Percentiles rank a stretch among this genome's conserved stretches.
Conservation (phyloP, 2,113 vertebrate species). For the Lepisosteus oculatus region DNA sequence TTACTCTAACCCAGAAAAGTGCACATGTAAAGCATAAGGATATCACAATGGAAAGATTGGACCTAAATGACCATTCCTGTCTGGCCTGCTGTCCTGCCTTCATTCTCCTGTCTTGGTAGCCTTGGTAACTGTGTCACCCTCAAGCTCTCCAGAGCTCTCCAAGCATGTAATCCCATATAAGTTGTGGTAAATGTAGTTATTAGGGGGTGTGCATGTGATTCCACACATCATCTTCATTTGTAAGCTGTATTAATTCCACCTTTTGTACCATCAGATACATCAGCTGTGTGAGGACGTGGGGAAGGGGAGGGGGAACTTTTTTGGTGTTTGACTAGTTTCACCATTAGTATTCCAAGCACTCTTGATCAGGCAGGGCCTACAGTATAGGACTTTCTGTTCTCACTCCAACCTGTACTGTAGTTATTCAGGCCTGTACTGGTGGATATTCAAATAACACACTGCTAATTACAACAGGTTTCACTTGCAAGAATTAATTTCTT, state of each 20-base stretch:
- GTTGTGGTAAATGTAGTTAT: too few relatives aligned
- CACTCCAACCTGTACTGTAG: slow-evolving; percentile 47
- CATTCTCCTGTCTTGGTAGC: too few relatives aligned
- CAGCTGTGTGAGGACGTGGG: slow-evolving; percentile 5
- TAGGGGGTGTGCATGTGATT: slow-evolving; percentile 13
- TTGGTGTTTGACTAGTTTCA: not conserved
- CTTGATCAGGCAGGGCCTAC: slow-evolving; percentile 44
- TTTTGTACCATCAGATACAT: too few relatives aligned
- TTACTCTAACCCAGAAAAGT: too few relatives aligned
- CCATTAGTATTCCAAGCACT: slow-evolving; percentile 44
- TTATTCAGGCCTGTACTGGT: slow-evolving; percentile 48
- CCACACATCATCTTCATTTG: slow-evolving; percentile 27
- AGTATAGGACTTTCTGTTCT: slow-evolving; percentile 22
- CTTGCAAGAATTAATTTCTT: slow-evolving; percentile 49
- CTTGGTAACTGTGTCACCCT: too few relatives aligned
- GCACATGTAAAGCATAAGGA: too few relatives aligned
- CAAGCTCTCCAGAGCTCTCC: too few relatives aligned
- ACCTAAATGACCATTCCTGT: too few relatives aligned
- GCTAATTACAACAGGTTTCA: slow-evolving; percentile 62
- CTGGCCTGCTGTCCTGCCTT: too few relatives aligned
- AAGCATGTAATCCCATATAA: too few relatives aligned
- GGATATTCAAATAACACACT: slow-evolving; percentile 52
- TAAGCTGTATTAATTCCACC: too few relatives aligned
- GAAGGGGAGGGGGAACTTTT: slow-evolving; percentile 4
- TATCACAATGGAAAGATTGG: too few relatives aligned